Percentiles rank a stretch among this genome's conserved stretches.
Evolutionary conservation across 30 jellyfish, hydroid and myxozoan genomes (phyloP).

Genomic region (Aurelia coerulea): DNA sequence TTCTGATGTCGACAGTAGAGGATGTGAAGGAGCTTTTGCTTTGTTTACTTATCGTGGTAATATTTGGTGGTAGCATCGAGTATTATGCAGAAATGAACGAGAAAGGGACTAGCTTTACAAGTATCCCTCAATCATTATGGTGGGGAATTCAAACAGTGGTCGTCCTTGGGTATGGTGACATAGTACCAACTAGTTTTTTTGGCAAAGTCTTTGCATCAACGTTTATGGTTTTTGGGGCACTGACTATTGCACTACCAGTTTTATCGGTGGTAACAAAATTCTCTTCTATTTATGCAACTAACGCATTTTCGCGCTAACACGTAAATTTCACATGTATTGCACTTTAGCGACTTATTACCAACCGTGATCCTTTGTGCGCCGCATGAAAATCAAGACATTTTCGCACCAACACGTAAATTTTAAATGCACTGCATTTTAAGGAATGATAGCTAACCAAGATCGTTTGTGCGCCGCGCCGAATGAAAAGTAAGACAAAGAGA

Average conservation of each 20-base stretch:
- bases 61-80: slow-evolving; percentile 92
- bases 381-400: too few relatives aligned
- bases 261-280: slow-evolving; percentile 94
- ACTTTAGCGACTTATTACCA: too few relatives aligned
- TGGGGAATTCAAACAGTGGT: slow-evolving; percentile 98
- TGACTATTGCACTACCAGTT: slow-evolving; percentile 96
- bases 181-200: slow-evolving; percentile 78
- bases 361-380: too few relatives aligned
- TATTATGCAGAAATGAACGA: slow-evolving; percentile 69
- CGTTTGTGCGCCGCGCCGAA: too few relatives aligned
- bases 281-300: slow-evolving; percentile 66
- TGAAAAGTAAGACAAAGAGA: too few relatives aligned
- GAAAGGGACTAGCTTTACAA: slow-evolving; percentile 49
- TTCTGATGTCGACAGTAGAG: slow-evolving; percentile 81
- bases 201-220: slow-evolving; percentile 88
- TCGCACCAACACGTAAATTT: neutral
- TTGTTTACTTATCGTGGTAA: slow-evolving; percentile 73
- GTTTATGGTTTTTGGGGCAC: slow-evolving; percentile 98
- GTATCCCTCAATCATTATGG: slow-evolving; percentile 97
- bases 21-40: slow-evolving; percentile 84
- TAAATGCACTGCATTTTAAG: too few relatives aligned
- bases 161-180: slow-evolving; percentile 96
- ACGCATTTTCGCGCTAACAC: slow-evolving; percentile 12
- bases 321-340: neutral
- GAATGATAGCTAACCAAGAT: too few relatives aligned